These are phyloP conservation scores for Toxotes lorentzi DNA, from an alignment of 2,797 vertebrate genomes.

Conservation along the genomic window DNA sequence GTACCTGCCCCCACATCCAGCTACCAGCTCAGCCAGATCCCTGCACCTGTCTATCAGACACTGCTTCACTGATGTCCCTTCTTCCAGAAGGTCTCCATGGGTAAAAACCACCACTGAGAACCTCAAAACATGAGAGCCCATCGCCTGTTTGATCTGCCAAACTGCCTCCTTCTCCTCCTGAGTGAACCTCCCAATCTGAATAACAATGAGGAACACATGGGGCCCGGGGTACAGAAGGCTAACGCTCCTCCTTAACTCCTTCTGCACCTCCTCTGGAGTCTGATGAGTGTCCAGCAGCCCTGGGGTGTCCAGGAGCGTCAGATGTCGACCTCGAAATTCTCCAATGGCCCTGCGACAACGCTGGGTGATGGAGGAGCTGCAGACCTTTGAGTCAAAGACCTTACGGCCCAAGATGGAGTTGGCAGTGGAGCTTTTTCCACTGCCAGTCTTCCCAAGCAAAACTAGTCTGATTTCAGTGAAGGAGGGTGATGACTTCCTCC, in stretches of 20 bases:
- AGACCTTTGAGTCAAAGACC: conserved; percentile 53
- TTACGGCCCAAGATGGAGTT: conserved; percentile 75
- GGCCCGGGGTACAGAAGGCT: conserved; percentile 73
- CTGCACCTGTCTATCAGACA: conserved; percentile 57
- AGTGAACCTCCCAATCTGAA: conserved; percentile 74
- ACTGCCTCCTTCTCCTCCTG: conserved; percentile 65
- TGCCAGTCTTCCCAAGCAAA: conserved; percentile 81
- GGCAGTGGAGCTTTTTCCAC: conserved; percentile 77
- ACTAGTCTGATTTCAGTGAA: conserved; percentile 68
- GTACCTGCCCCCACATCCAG: conserved; percentile 66
- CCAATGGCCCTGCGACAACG: conserved; percentile 43
- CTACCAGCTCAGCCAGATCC: conserved; percentile 65
- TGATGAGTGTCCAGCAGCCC: conserved; percentile 72
- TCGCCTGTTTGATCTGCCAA: conserved; percentile 62
- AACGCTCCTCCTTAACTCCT: conserved; percentile 69
- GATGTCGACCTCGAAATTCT: conserved; percentile 48
- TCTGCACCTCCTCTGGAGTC: conserved; percentile 61
- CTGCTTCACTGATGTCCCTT: conserved; percentile 43
- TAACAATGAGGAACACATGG: conserved; percentile 71
- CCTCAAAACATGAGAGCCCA: conserved; percentile 62
- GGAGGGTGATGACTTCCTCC: conserved; percentile 30
- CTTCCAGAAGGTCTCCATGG: conserved; percentile 71
- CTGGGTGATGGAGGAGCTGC: conserved; percentile 53
- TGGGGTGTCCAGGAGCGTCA: conserved; percentile 77
- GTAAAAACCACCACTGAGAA: conserved; percentile 77